These are phyloP conservation scores for Octonoba sinensis DNA, from an alignment of 2,888 invertebrate species.

Conservation along the genomic window DNA sequence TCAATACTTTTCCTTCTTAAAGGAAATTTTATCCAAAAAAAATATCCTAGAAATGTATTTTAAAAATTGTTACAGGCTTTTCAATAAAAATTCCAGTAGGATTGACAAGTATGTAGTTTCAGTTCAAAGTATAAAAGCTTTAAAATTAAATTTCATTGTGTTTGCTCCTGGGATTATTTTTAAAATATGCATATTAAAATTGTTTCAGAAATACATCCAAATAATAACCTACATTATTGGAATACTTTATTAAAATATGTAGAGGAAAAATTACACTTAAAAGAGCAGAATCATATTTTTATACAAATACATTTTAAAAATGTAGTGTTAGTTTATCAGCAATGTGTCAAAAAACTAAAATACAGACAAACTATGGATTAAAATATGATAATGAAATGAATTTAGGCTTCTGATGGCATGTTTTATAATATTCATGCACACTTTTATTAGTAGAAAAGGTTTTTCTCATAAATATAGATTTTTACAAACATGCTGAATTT, in stretches of 20 bases:
- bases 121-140: too few species aligned
- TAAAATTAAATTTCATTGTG: too few species aligned
- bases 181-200: neutral
- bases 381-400: slow-evolving; percentile 55
- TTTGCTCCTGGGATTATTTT: neutral
- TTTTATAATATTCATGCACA: slow-evolving; percentile 50
- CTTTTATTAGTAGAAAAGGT: slow-evolving; percentile 59
- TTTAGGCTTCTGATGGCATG: slow-evolving; percentile 40
- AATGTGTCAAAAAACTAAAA: slow-evolving; percentile 53
- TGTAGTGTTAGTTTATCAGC: slow-evolving; percentile 45
- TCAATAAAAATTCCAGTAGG: too few species aligned
- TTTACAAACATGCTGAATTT: slow-evolving; percentile 62
- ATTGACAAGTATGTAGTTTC: too few species aligned
- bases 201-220: neutral
- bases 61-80: too few species aligned
- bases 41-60: too few species aligned
- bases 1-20: too few species aligned
- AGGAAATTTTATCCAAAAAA: too few species aligned
- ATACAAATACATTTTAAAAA: slow-evolving; percentile 54
- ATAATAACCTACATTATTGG: neutral
- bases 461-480: slow-evolving; percentile 62
- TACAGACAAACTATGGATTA: slow-evolving; percentile 38
- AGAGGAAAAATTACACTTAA: slow-evolving; percentile 2
- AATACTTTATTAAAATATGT: neutral
- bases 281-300: slow-evolving; percentile 29